These are phyloP conservation scores for Cataglyphis altisquamis DNA, from an alignment of 2,888 invertebrate species.

Conservation along the genomic window DNA sequence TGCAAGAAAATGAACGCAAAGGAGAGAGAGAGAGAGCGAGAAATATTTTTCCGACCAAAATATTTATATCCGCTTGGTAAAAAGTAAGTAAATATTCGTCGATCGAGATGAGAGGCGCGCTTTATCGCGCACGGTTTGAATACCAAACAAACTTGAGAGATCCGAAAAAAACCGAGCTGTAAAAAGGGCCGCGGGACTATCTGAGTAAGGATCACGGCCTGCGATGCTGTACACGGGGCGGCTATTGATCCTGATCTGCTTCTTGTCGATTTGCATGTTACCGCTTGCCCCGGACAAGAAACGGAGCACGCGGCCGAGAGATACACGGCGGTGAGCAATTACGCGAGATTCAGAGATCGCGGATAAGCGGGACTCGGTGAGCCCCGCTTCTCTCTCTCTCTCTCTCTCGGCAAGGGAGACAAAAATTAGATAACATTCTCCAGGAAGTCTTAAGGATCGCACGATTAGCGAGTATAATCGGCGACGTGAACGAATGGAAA, in stretches of 20 bases:
- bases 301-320: conserved; percentile 53
- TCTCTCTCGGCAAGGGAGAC: neutral
- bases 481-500: neutral
- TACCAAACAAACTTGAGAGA: conserved; percentile 58
- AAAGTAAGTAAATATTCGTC: neutral
- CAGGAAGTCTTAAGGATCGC: conserved; percentile 11
- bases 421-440: conserved; percentile 47
- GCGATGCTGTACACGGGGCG: conserved; percentile 42
- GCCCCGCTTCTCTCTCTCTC: neutral
- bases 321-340: conserved; percentile 68
- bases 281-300: conserved; percentile 62
- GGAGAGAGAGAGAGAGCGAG: neutral
- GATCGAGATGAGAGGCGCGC: neutral
- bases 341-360: conserved; percentile 61
- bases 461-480: neutral
- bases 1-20: neutral
- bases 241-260: conserved; percentile 72
- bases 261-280: conserved; percentile 73
- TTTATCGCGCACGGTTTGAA: neutral
- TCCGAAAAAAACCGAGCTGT: conserved; percentile 10
- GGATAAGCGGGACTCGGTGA: conserved; percentile 55
- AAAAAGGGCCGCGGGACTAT: conserved; percentile 28
- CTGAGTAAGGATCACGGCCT: conserved; percentile 58
- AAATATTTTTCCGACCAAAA: neutral
- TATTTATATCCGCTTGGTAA: neutral